Evolutionary conservation across 2,888 invertebrate genomes (phyloP).

Genomic region (Leptopilina syphax): DNA sequence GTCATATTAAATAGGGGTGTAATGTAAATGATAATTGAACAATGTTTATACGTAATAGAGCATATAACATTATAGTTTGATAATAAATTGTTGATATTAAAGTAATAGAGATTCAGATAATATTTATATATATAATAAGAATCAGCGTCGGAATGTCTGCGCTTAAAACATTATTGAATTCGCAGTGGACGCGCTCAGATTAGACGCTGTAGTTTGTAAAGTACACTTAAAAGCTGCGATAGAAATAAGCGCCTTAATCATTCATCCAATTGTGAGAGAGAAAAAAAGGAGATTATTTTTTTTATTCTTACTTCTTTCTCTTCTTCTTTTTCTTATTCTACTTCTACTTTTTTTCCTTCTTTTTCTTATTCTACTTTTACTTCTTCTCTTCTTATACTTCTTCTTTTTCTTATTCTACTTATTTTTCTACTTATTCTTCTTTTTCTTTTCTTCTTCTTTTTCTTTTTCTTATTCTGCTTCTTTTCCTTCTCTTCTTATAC

Average conservation of each 20-base stretch:
- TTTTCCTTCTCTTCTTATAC: too few relatives aligned
- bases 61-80: not conserved
- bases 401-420: too few relatives aligned
- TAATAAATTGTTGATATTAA: not conserved
- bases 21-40: not conserved
- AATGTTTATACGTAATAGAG: not conserved
- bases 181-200: constrained; percentile 1
- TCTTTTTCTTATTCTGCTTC: too few relatives aligned
- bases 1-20: not conserved
- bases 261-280: too few relatives aligned
- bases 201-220: not conserved
- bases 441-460: too few relatives aligned
- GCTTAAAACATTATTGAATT: constrained; percentile 9
- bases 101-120: not conserved
- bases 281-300: too few relatives aligned
- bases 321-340: too few relatives aligned
- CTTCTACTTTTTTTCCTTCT: too few relatives aligned
- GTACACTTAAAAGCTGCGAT: constrained; percentile 1
- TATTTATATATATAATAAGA: not conserved
- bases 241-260: not conserved
- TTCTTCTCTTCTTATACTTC: too few relatives aligned
- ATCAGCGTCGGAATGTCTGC: constrained; percentile 16
- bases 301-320: too few relatives aligned
- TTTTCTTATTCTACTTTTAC: too few relatives aligned
- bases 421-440: too few relatives aligned